phyloP scores from a whole-genome alignment of 1,140 invertebrate species.

The Trichonephila clavipes region DNA sequence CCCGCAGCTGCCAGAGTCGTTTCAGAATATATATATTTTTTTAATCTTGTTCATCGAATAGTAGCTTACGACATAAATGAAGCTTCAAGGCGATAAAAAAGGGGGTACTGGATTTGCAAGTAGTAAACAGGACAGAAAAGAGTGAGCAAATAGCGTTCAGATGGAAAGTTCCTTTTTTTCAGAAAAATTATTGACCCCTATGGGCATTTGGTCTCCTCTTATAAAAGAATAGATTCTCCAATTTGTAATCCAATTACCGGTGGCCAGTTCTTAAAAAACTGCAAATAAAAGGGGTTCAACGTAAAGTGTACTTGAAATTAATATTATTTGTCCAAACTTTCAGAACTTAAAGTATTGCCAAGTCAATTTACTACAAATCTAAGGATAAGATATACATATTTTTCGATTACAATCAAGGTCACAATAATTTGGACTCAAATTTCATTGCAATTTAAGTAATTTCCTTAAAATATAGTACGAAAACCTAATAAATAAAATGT shows the following conservation, averaged over 20 bases:
- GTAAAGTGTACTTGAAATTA: no score
- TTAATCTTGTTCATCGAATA: slow-evolving; percentile 27
- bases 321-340: no score
- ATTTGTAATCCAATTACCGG: not conserved
- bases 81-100: slow-evolving; percentile 24
- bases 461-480: no score
- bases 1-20: slow-evolving; percentile 58
- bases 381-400: no score
- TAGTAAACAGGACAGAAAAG: not conserved
- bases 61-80: slow-evolving; percentile 52
- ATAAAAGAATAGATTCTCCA: not conserved
- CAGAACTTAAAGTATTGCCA: no score
- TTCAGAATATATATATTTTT: not conserved
- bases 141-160: not conserved
- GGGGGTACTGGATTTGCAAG: not conserved
- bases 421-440: no score
- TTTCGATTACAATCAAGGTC: no score
- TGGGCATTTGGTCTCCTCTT: not conserved
- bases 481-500: no score
- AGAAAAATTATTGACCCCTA: not conserved
- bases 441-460: no score
- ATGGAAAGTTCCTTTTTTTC: not conserved
- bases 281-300: no score
- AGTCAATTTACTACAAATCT: no score
- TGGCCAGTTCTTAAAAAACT: no score